Percentiles rank a stretch among this genome's conserved stretches.
These are phyloP conservation scores for Aegithalos caudatus DNA, from an alignment of 2,113 vertebrate genomes.

Conservation along the genomic window DNA sequence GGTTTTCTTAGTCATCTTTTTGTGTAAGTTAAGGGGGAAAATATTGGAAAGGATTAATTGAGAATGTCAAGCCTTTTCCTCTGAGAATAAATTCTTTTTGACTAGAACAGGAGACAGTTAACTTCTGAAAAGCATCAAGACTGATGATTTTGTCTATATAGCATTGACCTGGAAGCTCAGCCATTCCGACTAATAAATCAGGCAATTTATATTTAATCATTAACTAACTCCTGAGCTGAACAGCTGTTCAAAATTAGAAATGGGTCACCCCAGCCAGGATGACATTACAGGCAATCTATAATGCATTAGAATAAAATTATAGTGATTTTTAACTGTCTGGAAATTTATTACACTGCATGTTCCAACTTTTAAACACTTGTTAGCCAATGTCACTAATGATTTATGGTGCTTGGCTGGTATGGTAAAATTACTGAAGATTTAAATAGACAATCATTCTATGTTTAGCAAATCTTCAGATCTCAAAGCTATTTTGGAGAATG, in stretches of 20 bases:
- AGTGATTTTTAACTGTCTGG: conserved; percentile 99
- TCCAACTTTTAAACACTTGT: conserved; percentile 91
- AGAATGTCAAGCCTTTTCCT: conserved; percentile 78
- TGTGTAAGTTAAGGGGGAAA: background rate
- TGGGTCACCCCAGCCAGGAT: conserved; percentile 93
- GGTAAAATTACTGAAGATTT: conserved; percentile 89
- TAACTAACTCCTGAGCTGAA: conserved; percentile 96
- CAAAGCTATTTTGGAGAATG: conserved; percentile 81
- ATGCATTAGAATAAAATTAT: conserved; percentile 99
- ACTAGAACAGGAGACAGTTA: conserved; percentile 86
- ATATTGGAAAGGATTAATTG: conserved; percentile 73
- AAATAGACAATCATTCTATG: conserved; percentile 87
- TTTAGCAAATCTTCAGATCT: conserved; percentile 86
- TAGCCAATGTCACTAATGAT: conserved; percentile 90
- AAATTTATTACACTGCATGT: conserved; percentile 98
- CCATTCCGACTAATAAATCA: conserved; percentile 99
- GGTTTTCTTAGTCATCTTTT: background rate
- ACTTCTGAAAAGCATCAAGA: conserved; percentile 96
- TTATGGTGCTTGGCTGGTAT: conserved; percentile 85
- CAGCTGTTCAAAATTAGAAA: conserved; percentile 99
- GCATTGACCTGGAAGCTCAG: conserved; percentile 97
- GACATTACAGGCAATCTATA: conserved; percentile 99
- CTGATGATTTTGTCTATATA: conserved; percentile 98
- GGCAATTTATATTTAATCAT: conserved; percentile 99
- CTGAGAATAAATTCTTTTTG: conserved; percentile 83